These are phyloP conservation scores for Oceanodroma leucorhoa DNA, from an alignment of 2,797 vertebrate genomes.

Conservation along the genomic window DNA sequence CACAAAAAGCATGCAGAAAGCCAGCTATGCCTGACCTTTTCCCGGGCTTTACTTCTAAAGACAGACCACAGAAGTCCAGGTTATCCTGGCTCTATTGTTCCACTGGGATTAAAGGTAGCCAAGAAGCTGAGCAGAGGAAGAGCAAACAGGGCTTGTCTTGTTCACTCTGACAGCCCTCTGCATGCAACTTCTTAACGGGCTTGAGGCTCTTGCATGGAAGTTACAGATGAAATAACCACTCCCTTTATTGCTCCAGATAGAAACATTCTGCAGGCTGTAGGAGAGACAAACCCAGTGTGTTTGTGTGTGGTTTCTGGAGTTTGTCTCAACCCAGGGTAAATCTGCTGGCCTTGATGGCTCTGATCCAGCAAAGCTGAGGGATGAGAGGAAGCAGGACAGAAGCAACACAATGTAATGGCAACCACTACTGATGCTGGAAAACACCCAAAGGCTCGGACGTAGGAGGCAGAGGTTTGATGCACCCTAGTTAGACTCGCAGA, in stretches of 20 bases:
- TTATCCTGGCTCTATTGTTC: background rate
- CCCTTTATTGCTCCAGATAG: background rate
- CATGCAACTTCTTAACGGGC: background rate
- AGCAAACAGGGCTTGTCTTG: rapidly evolving
- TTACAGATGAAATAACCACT: background rate
- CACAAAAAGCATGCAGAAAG: background rate
- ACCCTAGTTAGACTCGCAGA: background rate
- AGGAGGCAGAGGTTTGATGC: background rate
- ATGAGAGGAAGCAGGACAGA: constrained; percentile 30
- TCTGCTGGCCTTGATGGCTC: background rate
- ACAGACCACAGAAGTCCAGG: background rate
- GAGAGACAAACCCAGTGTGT: background rate
- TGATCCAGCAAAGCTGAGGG: constrained; percentile 1
- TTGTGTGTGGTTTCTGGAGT: background rate
- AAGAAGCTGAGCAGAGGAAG: background rate
- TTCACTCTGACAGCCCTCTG: background rate
- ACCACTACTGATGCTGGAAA: background rate
- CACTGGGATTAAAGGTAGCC: background rate
- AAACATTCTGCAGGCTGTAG: background rate
- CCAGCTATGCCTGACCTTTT: background rate
- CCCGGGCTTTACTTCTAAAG: background rate
- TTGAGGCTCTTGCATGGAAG: background rate
- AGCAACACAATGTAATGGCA: background rate
- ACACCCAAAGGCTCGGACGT: background rate
- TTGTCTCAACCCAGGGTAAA: background rate